Evolutionary conservation across 2,888 invertebrate species (phyloP), one percentile per base, ranked within the genome.

Genomic region (Leistus spinibarbis): DNA sequence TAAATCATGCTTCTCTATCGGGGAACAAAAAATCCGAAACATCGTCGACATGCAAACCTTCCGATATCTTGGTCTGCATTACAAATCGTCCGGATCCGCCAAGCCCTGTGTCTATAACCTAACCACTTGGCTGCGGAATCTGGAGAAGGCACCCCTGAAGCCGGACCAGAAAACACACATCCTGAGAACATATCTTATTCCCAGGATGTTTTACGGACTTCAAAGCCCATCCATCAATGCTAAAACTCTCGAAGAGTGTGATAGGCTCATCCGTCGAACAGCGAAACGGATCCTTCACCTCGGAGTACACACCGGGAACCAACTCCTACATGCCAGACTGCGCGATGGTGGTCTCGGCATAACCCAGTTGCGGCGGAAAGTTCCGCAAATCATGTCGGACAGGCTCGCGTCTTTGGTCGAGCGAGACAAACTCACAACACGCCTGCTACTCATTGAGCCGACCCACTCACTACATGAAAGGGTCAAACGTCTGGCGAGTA

Each of bases 181-280:
- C 2, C 53, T 67, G 1, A 65, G 66, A 53, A 16, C 1, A 0
- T 70, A 67, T 27, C 71, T 77, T 0, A 2, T 75, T 1, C 77
- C 74, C 0, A 20, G 73, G 0, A 4, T 66, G 1, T 9, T 64
- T 1, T 19, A 69, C 1, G 22, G 16, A 0, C 65, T 78, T 10
- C 76, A 70, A 19, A 76, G 54, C 17, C 71, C 77, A 7, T 54
- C 40, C 9, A 53, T 78, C 2, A 77, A 71, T 16, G 7, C n/a
- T 24, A 76, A 66, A 13, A 10, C 71, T 0, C 69, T 78, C 13
- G 57, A 40, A 4, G 65, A 16, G 54, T 66, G 63, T 10, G 70
- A 77, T 64, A 69, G 72, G 17, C 13, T 76, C 1, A 19, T 78
- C 9, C 60, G 77, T 5, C 5, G 17, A 9, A 13, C 67, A 1